phyloP scores from a whole-genome alignment of 2,888 invertebrate species.

The Brachynemurus nebulosus region DNA sequence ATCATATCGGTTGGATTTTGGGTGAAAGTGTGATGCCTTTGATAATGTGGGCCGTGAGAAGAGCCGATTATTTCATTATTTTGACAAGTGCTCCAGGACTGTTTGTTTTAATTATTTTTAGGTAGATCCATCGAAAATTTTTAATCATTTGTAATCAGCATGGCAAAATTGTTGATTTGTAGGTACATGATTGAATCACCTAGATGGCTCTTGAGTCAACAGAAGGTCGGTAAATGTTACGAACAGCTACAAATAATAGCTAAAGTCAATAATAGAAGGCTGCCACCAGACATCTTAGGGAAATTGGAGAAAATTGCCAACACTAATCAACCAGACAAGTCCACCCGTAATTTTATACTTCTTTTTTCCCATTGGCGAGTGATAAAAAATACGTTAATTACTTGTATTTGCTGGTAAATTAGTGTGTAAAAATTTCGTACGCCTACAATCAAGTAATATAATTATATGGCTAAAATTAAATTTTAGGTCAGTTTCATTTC shows the following conservation, averaged over 20 bases:
- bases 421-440: too few relatives aligned
- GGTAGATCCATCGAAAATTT: too few relatives aligned
- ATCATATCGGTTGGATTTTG: conserved; percentile 37
- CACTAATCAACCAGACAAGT: conserved; percentile 15
- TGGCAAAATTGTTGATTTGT: too few relatives aligned
- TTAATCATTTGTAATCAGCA: too few relatives aligned
- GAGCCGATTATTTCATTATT: conserved; percentile 36
- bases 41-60: conserved; percentile 35
- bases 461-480: too few relatives aligned
- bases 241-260: conserved; percentile 39
- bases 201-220: conserved; percentile 44
- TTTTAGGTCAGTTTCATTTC: too few relatives aligned
- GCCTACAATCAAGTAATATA: too few relatives aligned
- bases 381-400: conserved; percentile 38
- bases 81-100: conserved; percentile 34
- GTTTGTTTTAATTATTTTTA: conserved; percentile 31
- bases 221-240: conserved; percentile 34
- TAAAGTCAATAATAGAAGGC: conserved; percentile 34
- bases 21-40: conserved; percentile 36
- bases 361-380: conserved; percentile 42
- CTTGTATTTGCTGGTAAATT: conserved; percentile 42
- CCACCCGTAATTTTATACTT: conserved; percentile 32
- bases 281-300: conserved; percentile 27
- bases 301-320: conserved; percentile 34
- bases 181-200: conserved; percentile 51